Conservation (phyloP, 2,888 invertebrate genomes). For the Drosophila suboccidentalis region DNA sequence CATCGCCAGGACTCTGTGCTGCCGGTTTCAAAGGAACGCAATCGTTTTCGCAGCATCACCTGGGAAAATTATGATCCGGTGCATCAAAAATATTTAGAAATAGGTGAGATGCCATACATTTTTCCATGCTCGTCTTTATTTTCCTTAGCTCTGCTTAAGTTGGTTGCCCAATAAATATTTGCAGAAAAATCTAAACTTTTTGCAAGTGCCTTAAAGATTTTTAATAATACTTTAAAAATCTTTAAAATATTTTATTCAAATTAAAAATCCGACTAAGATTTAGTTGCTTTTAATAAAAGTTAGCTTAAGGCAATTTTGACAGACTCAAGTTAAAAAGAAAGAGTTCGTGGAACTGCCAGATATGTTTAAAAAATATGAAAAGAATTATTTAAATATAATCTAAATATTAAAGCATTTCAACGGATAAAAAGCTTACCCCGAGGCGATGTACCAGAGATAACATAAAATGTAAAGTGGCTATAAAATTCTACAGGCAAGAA, state of each 20-base stretch:
- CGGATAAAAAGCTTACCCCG: constrained; percentile 8
- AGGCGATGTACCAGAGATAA: constrained; percentile 14
- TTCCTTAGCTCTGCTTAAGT: neutral
- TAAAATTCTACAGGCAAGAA: neutral
- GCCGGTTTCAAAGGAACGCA: constrained; percentile 93
- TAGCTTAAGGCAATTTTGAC: constrained; percentile 33
- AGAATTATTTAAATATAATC: constrained; percentile 66
- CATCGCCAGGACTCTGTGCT: constrained; percentile 91
- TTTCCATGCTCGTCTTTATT: neutral
- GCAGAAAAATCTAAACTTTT: neutral
- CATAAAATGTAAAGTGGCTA: constrained; percentile 6
- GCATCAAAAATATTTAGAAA: constrained; percentile 97
- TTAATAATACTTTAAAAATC: neutral
- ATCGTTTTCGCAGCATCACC: constrained; percentile 92
- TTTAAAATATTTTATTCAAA: neutral
- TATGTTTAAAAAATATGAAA: constrained; percentile 58
- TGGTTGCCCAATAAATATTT: neutral
- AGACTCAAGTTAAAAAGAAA: constrained; percentile 8
- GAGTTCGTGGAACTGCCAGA: constrained; percentile 45
- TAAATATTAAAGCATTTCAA: constrained; percentile 60
- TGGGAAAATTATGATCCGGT: constrained; percentile 98
- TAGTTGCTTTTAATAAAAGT: constrained; percentile 3
- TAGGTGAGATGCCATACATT: constrained; percentile 88
- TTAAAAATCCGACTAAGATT: neutral
- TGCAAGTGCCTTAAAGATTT: neutral